phyloP scores from a whole-genome alignment of 2,113 vertebrate species.

The Perca flavescens region DNA sequence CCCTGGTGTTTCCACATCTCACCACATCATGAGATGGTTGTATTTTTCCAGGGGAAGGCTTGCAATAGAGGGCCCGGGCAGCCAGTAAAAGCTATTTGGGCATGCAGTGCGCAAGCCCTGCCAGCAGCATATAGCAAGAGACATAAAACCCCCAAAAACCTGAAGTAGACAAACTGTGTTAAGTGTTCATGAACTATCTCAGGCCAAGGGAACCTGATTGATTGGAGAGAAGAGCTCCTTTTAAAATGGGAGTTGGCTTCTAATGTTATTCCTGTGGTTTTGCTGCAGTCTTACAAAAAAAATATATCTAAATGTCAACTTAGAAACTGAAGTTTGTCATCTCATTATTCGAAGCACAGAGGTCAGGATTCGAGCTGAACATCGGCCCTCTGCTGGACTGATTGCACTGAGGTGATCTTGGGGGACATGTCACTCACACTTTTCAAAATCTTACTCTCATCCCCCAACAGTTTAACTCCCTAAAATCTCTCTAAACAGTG shows the following conservation, averaged over 20 bases:
- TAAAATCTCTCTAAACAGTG: not conserved
- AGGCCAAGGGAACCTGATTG: constrained; percentile 34
- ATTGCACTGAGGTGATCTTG: not conserved
- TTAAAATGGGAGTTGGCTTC: constrained; percentile 16
- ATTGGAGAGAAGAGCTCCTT: constrained; percentile 37
- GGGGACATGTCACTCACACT: not conserved
- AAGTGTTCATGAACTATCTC: constrained; percentile 71
- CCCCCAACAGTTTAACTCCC: not conserved
- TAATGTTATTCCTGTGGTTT: constrained; percentile 33
- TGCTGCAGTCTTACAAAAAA: constrained; percentile 14
- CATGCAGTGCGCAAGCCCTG: constrained; percentile 35
- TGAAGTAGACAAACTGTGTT: constrained; percentile 71
- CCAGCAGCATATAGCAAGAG: constrained; percentile 62
- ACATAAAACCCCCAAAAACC: constrained; percentile 55
- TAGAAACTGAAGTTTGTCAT: not conserved
- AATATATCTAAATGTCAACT: constrained; percentile 4
- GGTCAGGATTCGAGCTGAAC: constrained; percentile 5
- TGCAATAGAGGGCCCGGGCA: constrained; percentile 44
- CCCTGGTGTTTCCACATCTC: constrained; percentile 69
- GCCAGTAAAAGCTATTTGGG: constrained; percentile 70
- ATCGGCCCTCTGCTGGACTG: not conserved
- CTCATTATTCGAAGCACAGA: constrained; percentile 1
- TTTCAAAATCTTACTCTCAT: not conserved
- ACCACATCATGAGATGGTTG: constrained; percentile 58
- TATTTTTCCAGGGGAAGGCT: constrained; percentile 71